Evolutionary conservation across 2,113 vertebrate species (phyloP), one percentile per base, ranked within the genome.

Genomic region (Apeltes quadracus): DNA sequence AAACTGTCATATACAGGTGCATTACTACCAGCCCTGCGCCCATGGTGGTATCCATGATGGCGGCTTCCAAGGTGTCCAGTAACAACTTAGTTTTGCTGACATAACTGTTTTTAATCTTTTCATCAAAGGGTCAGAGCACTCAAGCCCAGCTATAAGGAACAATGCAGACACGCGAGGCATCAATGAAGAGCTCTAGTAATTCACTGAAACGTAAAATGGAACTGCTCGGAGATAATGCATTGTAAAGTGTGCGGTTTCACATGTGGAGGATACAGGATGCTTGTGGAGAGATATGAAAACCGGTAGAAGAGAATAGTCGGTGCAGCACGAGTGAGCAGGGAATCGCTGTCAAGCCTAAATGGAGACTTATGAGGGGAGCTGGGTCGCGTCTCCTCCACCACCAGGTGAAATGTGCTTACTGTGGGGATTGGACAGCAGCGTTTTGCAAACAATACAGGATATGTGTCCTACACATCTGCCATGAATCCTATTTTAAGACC

Each of bases 301-400:
- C 2, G 2, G 36, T 11, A 16, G 25, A 54, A 54, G 53, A 27
- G 7, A 54, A 53, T 9, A 44, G 12, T 41, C 39, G 69, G 69
- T 48, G 50, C 46, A 46, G 51, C 36, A 80, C 32, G 69, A 80
- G 76, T 46, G 70, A 63, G 63, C 72, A 71, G 84, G 75, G 84
- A 90, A 83, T 84, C 86, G 72, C 84, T 91, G 83, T 84, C 88
- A 88, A 58, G 75, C 82, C 81, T 80, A 89, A 88, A 89, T 83
- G 61, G 63, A 78, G 75, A 89, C 78, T 48, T 79, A 88, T 80
- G 72, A 74, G 59, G 44, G 66, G 72, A 87, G 77, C 61, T 65
- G 84, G 11, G 38, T 41, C 54, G 64, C 63, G 9, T 80, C 67
- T 81, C 67, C 50, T 70, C 55, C 18, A 55, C 25, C 70, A 27